Evolutionary conservation across 2,113 vertebrate species (phyloP).

Genomic region (Ammodytes dubius): DNA sequence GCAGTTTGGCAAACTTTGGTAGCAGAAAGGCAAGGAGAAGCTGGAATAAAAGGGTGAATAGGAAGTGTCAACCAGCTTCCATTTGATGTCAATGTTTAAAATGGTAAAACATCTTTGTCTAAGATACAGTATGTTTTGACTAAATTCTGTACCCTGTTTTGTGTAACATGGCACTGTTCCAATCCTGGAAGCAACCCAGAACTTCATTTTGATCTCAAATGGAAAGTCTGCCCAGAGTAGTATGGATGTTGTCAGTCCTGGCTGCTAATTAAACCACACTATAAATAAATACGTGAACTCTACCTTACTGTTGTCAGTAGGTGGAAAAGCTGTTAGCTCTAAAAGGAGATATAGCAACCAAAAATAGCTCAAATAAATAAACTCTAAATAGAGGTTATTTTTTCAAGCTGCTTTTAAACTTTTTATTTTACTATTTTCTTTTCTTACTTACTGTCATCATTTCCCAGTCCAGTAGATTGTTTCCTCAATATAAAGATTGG

Average conservation of each 20-base stretch:
- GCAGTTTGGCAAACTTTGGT: neutral
- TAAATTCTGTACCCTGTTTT: neutral
- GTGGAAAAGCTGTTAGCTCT: neutral
- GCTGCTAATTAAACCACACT: neutral
- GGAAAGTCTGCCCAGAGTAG: neutral
- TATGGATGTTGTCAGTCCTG: neutral
- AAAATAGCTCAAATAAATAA: neutral
- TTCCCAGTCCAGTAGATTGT: neutral
- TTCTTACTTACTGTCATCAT: neutral
- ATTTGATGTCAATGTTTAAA: conserved; percentile 18
- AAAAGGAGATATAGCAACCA: neutral
- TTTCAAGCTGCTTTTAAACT: neutral
- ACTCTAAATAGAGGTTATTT: too few relatives aligned
- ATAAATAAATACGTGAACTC: neutral
- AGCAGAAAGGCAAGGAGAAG: neutral
- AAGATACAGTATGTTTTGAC: neutral
- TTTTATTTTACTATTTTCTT: neutral
- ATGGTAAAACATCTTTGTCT: conserved; percentile 3
- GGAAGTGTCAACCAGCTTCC: neutral
- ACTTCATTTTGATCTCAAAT: neutral
- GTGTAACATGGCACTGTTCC: neutral
- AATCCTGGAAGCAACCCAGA: conserved; percentile 9
- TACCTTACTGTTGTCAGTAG: neutral
- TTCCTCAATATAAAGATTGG: conserved; percentile 8
- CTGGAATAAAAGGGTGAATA: neutral